Evolutionary conservation across 1,140 invertebrate species (phyloP).

Genomic region (Conus betulinus): DNA sequence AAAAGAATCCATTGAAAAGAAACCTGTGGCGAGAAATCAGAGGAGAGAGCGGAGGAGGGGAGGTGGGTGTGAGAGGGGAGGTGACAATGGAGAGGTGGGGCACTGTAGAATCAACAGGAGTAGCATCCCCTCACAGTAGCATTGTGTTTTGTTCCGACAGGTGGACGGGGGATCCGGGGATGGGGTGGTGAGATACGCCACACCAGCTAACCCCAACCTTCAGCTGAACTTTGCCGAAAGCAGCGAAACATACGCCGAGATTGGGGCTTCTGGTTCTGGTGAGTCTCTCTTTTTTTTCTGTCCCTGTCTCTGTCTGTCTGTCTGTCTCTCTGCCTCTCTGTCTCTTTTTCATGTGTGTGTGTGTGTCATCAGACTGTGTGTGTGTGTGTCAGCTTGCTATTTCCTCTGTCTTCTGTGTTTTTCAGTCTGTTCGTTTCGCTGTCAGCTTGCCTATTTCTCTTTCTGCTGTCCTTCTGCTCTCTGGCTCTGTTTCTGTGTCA

Average conservation of each 20-base stretch:
- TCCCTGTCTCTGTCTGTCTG: neutral
- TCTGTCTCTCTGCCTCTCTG: neutral
- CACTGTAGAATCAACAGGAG: no score
- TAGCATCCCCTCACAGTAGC: no score
- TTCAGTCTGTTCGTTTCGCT: no score
- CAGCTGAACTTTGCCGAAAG: constrained; percentile 39
- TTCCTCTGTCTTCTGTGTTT: no score
- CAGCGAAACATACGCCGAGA: constrained; percentile 62
- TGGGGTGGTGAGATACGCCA: constrained; percentile 52
- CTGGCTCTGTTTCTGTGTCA: neutral
- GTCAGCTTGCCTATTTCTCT: no score
- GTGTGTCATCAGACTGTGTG: neutral
- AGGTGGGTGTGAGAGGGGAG: no score
- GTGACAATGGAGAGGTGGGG: no score
- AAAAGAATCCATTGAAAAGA: no score
- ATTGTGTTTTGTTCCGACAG: constrained; percentile 33
- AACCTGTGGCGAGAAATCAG: no score
- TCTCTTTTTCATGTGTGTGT: neutral
- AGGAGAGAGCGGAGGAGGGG: no score
- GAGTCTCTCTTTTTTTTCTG: neutral
- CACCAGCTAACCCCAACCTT: constrained; percentile 1
- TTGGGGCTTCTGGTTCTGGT: constrained; percentile 40
- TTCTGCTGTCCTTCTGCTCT: neutral
- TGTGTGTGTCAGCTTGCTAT: neutral
- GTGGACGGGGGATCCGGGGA: constrained; percentile 66